Conservation (phyloP, 2,797 vertebrate genomes). For the Myripristis jacobus region DNA sequence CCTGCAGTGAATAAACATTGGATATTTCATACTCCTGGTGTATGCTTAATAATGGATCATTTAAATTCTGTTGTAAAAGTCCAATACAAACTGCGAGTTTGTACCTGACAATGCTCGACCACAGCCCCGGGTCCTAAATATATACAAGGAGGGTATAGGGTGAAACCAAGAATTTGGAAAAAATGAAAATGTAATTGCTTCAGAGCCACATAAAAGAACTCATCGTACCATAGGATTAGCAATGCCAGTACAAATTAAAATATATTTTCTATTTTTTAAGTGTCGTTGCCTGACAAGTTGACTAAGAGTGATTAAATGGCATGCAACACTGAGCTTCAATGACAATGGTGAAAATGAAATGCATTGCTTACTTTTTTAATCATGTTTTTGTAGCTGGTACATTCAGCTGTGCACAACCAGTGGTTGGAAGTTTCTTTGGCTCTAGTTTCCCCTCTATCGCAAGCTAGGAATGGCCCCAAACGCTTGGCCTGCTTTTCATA, state of each 20-base stretch:
- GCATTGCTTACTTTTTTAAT: slow-evolving; percentile 45
- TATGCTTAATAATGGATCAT: slow-evolving; percentile 66
- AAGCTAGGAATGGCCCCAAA: slow-evolving; percentile 36
- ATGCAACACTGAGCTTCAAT: slow-evolving; percentile 35
- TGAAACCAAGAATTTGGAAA: slow-evolving; percentile 47
- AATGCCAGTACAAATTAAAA: slow-evolving; percentile 43
- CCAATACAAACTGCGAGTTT: slow-evolving; percentile 35
- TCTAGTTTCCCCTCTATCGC: slow-evolving; percentile 27
- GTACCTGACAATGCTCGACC: slow-evolving; percentile 49
- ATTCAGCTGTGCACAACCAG: slow-evolving; percentile 57
- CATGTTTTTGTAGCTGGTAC: slow-evolving; percentile 44
- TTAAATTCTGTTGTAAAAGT: slow-evolving; percentile 58
- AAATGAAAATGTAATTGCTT: slow-evolving; percentile 59
- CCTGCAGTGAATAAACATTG: slow-evolving; percentile 66
- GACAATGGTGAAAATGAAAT: slow-evolving; percentile 48
- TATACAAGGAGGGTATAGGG: slow-evolving; percentile 33
- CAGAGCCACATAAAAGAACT: slow-evolving; percentile 56
- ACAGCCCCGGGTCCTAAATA: slow-evolving; percentile 33
- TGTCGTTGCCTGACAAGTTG: slow-evolving; percentile 58
- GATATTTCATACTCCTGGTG: slow-evolving; percentile 50
- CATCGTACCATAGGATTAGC: slow-evolving; percentile 55
- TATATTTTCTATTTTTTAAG: slow-evolving; percentile 40
- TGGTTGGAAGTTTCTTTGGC: slow-evolving; percentile 42
- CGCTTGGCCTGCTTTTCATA: slow-evolving; percentile 6
- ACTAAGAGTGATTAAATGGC: slow-evolving; percentile 47